These are phyloP conservation scores for Sarcophaga peregrina DNA, from an alignment of 1,140 invertebrate species.

Conservation along the genomic window DNA sequence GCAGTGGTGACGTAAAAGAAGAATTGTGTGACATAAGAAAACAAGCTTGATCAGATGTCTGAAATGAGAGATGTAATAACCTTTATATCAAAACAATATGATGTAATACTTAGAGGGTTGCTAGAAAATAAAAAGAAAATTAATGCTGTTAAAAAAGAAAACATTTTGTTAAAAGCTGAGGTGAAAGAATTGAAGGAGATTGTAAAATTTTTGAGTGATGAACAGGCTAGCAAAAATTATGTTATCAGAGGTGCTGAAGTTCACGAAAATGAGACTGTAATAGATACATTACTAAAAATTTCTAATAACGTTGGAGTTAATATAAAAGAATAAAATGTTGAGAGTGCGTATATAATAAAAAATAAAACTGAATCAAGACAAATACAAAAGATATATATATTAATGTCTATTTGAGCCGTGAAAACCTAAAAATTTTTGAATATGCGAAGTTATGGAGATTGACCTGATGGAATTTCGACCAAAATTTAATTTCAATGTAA, in stretches of 20 bases:
- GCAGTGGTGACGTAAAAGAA: too few species aligned
- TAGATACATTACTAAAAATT: background rate
- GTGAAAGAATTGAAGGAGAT: background rate
- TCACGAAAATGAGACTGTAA: background rate
- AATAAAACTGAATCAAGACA: background rate
- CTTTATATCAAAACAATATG: background rate
- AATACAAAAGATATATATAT: too few species aligned
- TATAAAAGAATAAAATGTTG: background rate
- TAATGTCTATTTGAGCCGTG: too few species aligned
- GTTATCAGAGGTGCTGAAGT: background rate
- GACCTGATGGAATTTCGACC: too few species aligned
- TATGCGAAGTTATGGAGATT: too few species aligned
- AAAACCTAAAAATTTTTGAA: too few species aligned
- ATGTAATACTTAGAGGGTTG: background rate
- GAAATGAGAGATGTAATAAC: background rate
- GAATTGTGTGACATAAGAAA: too few species aligned
- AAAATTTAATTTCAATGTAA: too few species aligned
- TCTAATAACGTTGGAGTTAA: slow-evolving; percentile 2
- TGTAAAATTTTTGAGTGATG: background rate
- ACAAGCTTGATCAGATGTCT: background rate
- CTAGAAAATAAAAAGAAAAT: background rate
- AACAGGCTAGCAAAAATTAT: background rate
- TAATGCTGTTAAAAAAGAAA: background rate
- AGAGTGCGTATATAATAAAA: background rate
- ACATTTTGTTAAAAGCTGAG: background rate